phyloP scores from a whole-genome alignment of 2,888 invertebrate genomes.

The Phasia obesa region DNA sequence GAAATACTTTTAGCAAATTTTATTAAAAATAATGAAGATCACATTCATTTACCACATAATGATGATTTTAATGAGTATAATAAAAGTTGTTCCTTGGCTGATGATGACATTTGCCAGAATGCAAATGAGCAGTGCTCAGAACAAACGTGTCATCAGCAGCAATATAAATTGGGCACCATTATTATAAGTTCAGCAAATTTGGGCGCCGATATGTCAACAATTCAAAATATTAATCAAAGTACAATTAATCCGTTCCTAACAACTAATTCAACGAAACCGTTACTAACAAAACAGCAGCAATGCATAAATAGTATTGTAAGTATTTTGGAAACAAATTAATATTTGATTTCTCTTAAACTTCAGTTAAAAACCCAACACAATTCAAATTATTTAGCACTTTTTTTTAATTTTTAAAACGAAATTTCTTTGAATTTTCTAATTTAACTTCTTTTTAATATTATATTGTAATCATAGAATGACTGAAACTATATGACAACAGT shows the following conservation, averaged over 20 bases:
- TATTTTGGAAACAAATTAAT: constrained; percentile 38
- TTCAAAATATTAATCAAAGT: constrained; percentile 35
- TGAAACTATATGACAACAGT: too few species aligned
- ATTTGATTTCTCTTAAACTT: too few species aligned
- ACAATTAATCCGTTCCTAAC: constrained; percentile 55
- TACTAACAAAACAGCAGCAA: constrained; percentile 48
- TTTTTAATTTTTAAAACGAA: too few species aligned
- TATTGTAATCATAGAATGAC: too few species aligned
- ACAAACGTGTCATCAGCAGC: constrained; percentile 46
- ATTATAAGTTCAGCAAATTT: constrained; percentile 73
- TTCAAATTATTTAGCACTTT: too few species aligned
- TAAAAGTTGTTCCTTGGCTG: neutral
- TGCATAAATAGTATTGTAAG: constrained; percentile 74
- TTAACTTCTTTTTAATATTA: too few species aligned
- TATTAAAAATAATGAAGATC: neutral
- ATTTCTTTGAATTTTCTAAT: too few species aligned
- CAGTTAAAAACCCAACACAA: too few species aligned
- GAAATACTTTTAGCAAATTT: constrained; percentile 1
- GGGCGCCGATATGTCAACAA: constrained; percentile 39
- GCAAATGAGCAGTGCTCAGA: constrained; percentile 2
- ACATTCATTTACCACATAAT: constrained; percentile 3
- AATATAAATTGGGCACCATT: constrained; percentile 75
- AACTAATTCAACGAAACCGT: constrained; percentile 22
- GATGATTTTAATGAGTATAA: constrained; percentile 3
- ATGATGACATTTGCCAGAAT: constrained; percentile 1